A percentile compares a stretch with the other conserved stretches of the same genome.
Evolutionary conservation across 2,113 vertebrate species (phyloP).

Genomic region (Nannobrachium achirus): DNA sequence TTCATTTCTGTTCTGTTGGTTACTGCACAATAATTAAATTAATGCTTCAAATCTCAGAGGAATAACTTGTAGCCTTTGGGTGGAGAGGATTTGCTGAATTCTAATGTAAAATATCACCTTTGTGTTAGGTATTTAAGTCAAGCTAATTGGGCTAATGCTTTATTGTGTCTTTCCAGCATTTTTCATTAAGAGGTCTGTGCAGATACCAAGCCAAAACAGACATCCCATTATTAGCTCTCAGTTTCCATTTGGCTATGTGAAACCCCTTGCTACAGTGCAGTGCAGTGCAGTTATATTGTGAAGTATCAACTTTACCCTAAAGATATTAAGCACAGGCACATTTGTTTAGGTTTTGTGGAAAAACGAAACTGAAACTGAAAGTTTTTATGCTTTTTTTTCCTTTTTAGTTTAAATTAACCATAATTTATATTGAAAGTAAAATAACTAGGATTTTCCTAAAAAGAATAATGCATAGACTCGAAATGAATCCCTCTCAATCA

Average conservation of each 20-base stretch:
- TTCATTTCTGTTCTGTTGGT: too few relatives aligned
- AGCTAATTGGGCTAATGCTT: constrained; percentile 45
- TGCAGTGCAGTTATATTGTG: background rate
- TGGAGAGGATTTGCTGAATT: constrained; percentile 25
- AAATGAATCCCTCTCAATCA: too few relatives aligned
- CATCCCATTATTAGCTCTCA: constrained; percentile 43
- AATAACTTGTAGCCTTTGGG: constrained; percentile 15
- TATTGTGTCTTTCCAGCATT: constrained; percentile 43
- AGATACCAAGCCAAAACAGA: constrained; percentile 39
- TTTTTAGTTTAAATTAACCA: too few relatives aligned
- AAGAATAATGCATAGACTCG: too few relatives aligned
- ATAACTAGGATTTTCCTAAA: too few relatives aligned
- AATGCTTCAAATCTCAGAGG: constrained; percentile 30
- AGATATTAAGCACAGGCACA: background rate
- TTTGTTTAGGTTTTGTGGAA: background rate
- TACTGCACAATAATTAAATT: constrained; percentile 36
- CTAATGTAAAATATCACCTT: constrained; percentile 27
- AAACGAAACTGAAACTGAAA: too few relatives aligned
- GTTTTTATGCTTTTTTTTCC: too few relatives aligned
- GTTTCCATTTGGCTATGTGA: constrained; percentile 30
- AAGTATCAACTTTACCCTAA: constrained; percentile 11
- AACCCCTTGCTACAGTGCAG: background rate
- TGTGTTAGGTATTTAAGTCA: constrained; percentile 26
- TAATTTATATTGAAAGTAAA: too few relatives aligned
- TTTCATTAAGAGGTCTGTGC: constrained; percentile 21